Base-by-base conservation (phyloP, 2,113 vertebrate species). In the Apeltes quadracus region DNA sequence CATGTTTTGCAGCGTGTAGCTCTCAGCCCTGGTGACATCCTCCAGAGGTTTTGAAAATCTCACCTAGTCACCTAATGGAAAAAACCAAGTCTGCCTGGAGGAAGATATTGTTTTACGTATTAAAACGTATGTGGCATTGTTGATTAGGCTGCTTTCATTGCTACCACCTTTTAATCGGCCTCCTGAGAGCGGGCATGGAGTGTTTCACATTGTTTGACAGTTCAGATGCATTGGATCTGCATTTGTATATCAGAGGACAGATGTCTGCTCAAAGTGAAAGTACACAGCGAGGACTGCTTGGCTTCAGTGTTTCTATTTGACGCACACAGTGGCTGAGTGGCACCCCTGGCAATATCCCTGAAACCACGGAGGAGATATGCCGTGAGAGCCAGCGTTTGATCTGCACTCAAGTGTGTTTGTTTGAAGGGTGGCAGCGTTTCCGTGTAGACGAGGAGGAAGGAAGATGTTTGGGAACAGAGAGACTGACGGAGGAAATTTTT, bases 311-410 rank as follows among this genome's bases (percentile, higher is more conserved):
- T 27, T 61, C 72, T 75, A 43, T 79, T 80, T 84, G 75, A 85
- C 79, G 83, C 86, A 46, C 69, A 81, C 57, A 3, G 58, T 39
- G 72, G 25, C 76, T 50, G 65, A 59, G 61, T 79, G 56, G 73
- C 74, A 81, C 61, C 81, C 63, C 67, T 78, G 79, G 75, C 62
- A 76, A 66, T 84, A 69, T 75, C 75, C 25, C 62, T 34, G 54
- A 87, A 88, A 82, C 66, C 66, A 23, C 7, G 44, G 66, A 84
- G 72, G 70, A 82, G 77, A 76, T 74, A 78, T 77, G 58, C 70
- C 51, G 32, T 70, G 68, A 66, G 79, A 84, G 57, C 71, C 71
- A 63, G 48, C 88, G 76, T 90, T 90, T 90, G 83, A 87, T 84
- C 72, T 79, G 76, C 18, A 46, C 74, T 79, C 65, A 53, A 71